A percentile compares a stretch with the other conserved stretches of the same genome.
These are phyloP conservation scores for Sclerodermus sp. DNA, from an alignment of 2,888 invertebrate genomes.

Conservation along the genomic window DNA sequence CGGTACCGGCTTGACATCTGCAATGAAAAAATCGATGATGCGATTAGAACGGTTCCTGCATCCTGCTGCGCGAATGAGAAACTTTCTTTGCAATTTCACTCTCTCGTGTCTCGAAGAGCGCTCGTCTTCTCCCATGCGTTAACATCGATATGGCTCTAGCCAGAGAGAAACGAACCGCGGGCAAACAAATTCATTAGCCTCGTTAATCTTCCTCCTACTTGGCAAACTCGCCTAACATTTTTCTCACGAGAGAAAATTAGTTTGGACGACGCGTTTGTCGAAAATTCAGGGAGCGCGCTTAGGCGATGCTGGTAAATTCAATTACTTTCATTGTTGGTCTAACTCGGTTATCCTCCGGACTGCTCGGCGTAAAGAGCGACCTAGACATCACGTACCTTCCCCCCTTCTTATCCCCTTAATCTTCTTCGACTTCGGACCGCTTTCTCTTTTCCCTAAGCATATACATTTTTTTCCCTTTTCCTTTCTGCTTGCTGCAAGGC, in stretches of 20 bases:
- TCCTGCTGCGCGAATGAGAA: too few relatives aligned
- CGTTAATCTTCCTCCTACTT: too few relatives aligned
- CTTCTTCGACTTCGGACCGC: conserved; percentile 35
- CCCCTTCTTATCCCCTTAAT: conserved; percentile 45
- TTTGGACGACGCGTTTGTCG: conserved; percentile 27
- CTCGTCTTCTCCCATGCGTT: too few relatives aligned
- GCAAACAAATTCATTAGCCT: too few relatives aligned
- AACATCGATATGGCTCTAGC: too few relatives aligned
- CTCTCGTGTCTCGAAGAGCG: too few relatives aligned
- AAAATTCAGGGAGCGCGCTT: conserved; percentile 37
- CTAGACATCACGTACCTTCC: conserved; percentile 44
- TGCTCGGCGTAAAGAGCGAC: conserved; percentile 38
- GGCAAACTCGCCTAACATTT: too few relatives aligned
- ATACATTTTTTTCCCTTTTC: background rate
- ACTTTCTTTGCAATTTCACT: too few relatives aligned
- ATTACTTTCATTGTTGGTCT: conserved; percentile 54
- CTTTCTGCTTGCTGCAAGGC: too few relatives aligned
- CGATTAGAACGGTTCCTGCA: too few relatives aligned
- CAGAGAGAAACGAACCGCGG: too few relatives aligned
- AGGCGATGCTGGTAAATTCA: conserved; percentile 51
- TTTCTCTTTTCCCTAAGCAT: conserved; percentile 11
- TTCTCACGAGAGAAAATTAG: too few relatives aligned
- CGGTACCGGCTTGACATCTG: conserved; percentile 99
- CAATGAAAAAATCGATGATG: conserved; percentile 24
- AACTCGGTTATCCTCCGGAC: conserved; percentile 47